Evolutionary conservation across 2,113 vertebrate genomes (phyloP), one percentile per base, ranked within the genome.

Genomic region (Phyllostomus hastatus): DNA sequence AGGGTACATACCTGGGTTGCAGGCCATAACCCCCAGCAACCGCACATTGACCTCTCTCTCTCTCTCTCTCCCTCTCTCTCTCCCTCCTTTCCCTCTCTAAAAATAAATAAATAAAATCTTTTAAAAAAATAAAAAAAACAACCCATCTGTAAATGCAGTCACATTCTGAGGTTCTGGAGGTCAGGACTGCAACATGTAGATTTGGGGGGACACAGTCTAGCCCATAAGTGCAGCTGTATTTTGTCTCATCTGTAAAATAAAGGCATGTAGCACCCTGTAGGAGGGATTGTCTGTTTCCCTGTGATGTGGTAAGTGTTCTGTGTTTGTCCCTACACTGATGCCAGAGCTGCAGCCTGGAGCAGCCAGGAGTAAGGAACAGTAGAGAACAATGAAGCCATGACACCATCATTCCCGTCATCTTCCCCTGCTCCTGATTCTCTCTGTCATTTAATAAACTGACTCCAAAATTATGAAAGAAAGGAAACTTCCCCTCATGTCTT

Each of bases 361-460:
- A 67, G 50, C n/a, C 35, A 12, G 11, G 41, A 59, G 17, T 20
- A 69, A 46, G 33, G 17, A 0, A 3, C 0, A 2, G 70, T 8
- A 15, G 1, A n/a, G 31, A 64, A 57, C 7, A 2, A 50, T 19
- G 46, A 61, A 82, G 24, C 70, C 7, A 0, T 59, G 28, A 61
- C 31, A 22, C 31, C 46, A 41, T 66, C 46, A 83, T 75, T 83
- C 76, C 89, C 67, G 24, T 69, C 12, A 7, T 54, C 66, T 88
- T 54, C 38, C 69, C 80, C 3, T 17, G 16, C 75, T 3, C 2
- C 14, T 83, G 64, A 72, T 66, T 96, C 90, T 73, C 79, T 64
- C 86, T 91, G 61, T 93, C 94, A 84, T 82, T 95, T 95, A 93
- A 96, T 88, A 93, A 96, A 94, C 90, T 78, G 81, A 93, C 91